Evolutionary conservation across 1,140 invertebrate species (phyloP), one percentile per base, ranked within the genome.

Genomic region (Physella acuta): DNA sequence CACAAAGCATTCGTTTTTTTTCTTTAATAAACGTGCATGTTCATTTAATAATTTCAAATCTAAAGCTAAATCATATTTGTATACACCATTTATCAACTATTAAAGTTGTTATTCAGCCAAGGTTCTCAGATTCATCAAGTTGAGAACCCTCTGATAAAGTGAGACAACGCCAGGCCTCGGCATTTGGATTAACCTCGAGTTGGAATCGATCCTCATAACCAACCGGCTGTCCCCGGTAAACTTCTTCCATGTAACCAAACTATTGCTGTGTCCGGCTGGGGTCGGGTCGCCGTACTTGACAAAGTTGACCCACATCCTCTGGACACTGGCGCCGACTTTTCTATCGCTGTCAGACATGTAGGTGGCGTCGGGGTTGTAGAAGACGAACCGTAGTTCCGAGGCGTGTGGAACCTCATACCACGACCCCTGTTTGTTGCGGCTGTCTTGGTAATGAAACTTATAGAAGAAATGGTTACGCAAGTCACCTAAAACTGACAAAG

Each of bases 231-330:
- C n/a, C n/a, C n/a, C n/a, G n/a, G n/a, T n/a, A n/a, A n/a, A n/a
- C n/a, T n/a, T n/a, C n/a, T n/a, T n/a, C n/a, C n/a, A n/a, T n/a
- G n/a, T n/a, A n/a, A n/a, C n/a, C n/a, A n/a, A n/a, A n/a, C n/a
- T n/a, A n/a, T n/a, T n/a, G n/a, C n/a, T n/a, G n/a, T n/a, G n/a
- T 11, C 37, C 4, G 16, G 36, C 1, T 28, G 59, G 59, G 1
- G 59, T 61, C 20, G 59, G 59, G 33, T 61, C 24, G 16, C 59
- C 59, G 37, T 44, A 44, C 24, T 44, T 61, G 33, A 39, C 30
- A 61, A 61, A 61, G 24, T 61, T 61, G 17, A 28, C 36, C 59
- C 62, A 64, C 62, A 64, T 64, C 0, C 8, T 52, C 26, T 64
- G 62, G 3, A 64, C 62, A 30, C 11, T 44, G 14, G 49, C n/a